A percentile compares a stretch with the other conserved stretches of the same genome.
Evolutionary conservation across 2,888 invertebrate genomes (phyloP).

Genomic region (Scaptomyza cyrtandrae): DNA sequence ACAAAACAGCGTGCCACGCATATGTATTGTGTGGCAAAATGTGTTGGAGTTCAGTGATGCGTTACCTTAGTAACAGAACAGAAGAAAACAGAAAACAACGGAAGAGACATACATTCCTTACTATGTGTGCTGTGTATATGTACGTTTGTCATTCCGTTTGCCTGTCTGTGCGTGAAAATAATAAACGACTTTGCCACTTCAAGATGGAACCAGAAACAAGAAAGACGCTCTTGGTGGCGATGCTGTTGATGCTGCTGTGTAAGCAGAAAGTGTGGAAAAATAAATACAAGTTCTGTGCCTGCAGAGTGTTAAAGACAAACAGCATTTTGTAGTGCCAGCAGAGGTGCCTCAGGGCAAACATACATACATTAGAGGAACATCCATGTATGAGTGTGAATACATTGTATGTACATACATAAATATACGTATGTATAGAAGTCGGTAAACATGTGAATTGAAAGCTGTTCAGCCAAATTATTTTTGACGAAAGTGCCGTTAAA

Average conservation of each 20-base stretch:
- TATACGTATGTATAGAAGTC: not conserved
- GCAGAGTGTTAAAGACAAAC: conserved; percentile 67
- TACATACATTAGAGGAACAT: conserved; percentile 9
- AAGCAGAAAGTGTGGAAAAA: conserved; percentile 75
- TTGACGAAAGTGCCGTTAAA: conserved; percentile 60
- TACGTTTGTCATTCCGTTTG: conserved; percentile 38
- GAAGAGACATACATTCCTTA: conserved; percentile 7
- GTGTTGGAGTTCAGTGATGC: conserved; percentile 36
- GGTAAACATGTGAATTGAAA: conserved; percentile 40
- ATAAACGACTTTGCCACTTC: conserved; percentile 76
- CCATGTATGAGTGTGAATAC: not conserved
- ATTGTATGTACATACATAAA: not conserved
- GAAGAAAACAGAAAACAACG: conserved; percentile 14
- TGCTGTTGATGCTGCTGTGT: conserved; percentile 34
- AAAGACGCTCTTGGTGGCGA: not conserved
- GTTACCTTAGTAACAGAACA: conserved; percentile 38
- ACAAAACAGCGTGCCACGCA: conserved; percentile 13
- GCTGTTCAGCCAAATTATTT: conserved; percentile 69
- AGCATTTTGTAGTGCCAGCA: conserved; percentile 48
- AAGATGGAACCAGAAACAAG: conserved; percentile 24
- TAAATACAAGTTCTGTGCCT: conserved; percentile 67
- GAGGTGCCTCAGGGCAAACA: conserved; percentile 51
- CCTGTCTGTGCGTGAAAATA: conserved; percentile 64
- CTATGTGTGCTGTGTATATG: conserved; percentile 11
- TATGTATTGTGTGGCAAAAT: conserved; percentile 8